A percentile compares a stretch with the other conserved stretches of the same genome.
Conservation (phyloP, 2,888 invertebrate species). For the Archips xylosteana region DNA sequence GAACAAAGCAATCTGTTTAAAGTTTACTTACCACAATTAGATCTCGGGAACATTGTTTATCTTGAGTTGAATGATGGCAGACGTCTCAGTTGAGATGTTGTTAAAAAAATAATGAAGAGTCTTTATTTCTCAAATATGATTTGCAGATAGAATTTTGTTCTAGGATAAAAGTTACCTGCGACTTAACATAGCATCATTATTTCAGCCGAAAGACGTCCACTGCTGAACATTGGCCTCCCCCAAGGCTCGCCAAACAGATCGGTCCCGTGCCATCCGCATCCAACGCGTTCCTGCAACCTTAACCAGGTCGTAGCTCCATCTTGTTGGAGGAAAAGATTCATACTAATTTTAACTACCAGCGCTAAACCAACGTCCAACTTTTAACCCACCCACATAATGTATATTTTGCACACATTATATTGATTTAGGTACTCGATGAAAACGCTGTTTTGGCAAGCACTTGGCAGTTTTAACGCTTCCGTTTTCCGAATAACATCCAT, state of each 20-base stretch:
- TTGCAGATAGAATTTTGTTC: neutral
- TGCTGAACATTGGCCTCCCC: too few species aligned
- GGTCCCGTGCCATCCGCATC: too few species aligned
- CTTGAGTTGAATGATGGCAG: slow-evolving; percentile 19
- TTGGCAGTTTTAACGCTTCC: slow-evolving; percentile 6
- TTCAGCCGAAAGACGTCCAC: too few species aligned
- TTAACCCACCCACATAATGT: too few species aligned
- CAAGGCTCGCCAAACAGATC: too few species aligned
- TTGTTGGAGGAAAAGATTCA: too few species aligned
- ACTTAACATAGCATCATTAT: too few species aligned
- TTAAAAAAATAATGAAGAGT: neutral
- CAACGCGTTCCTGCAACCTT: too few species aligned
- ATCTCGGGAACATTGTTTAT: slow-evolving; percentile 27
- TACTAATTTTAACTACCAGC: too few species aligned
- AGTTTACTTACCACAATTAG: slow-evolving; percentile 1
- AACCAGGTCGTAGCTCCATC: too few species aligned
- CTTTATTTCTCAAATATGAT: neutral
- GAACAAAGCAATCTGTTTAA: neutral
- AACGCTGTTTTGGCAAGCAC: neutral
- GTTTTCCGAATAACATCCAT: slow-evolving; percentile 2
- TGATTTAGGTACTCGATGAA: slow-evolving; percentile 1
- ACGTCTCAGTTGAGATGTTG: slow-evolving; percentile 5
- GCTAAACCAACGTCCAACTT: too few species aligned
- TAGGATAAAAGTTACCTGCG: too few species aligned
- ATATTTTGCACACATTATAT: neutral